These are phyloP conservation scores for Urophycis tenuis DNA, from an alignment of 2,797 vertebrate species.

Conservation along the genomic window DNA sequence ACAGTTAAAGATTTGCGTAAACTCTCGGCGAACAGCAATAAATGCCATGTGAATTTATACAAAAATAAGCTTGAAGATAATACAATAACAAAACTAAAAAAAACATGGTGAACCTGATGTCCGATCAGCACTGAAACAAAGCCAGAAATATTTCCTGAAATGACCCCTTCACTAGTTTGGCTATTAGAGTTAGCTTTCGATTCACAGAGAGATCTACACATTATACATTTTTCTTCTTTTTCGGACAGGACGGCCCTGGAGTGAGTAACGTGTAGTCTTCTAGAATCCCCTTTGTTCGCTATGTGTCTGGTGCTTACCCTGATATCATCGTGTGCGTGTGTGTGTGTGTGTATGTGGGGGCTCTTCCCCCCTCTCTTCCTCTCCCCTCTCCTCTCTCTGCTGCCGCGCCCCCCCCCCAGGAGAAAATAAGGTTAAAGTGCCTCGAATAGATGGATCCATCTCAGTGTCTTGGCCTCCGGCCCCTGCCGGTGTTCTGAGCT, in stretches of 20 bases:
- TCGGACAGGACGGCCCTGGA: slow-evolving; percentile 41
- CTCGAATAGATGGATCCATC: slow-evolving; percentile 42
- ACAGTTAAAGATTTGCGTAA: slow-evolving; percentile 12
- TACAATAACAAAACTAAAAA: slow-evolving; percentile 33
- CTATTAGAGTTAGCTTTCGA: background rate
- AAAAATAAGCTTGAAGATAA: slow-evolving; percentile 51
- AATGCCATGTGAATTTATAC: slow-evolving; percentile 24
- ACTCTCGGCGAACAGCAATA: slow-evolving; percentile 13
- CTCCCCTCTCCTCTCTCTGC: slow-evolving; percentile 26
- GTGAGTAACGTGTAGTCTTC: slow-evolving; percentile 26
- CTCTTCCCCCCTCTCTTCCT: slow-evolving; percentile 33
- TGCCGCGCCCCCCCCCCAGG: slow-evolving; percentile 34
- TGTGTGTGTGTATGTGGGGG: slow-evolving; percentile 25
- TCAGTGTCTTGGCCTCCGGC: slow-evolving; percentile 58
- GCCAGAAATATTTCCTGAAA: slow-evolving; percentile 36
- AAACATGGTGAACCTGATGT: slow-evolving; percentile 40
- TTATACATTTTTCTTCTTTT: slow-evolving; percentile 19
- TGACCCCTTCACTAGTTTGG: background rate
- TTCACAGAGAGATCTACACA: slow-evolving; percentile 15
- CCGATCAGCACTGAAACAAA: slow-evolving; percentile 36
- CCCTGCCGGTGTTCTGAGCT: slow-evolving; percentile 53
- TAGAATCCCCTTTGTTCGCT: slow-evolving; percentile 21
- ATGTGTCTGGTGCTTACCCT: slow-evolving; percentile 29
- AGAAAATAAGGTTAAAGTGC: slow-evolving; percentile 63
- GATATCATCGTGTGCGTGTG: slow-evolving; percentile 26